Conservation (phyloP, 1,140 invertebrate species). For the Aphidius gifuensis region DNA sequence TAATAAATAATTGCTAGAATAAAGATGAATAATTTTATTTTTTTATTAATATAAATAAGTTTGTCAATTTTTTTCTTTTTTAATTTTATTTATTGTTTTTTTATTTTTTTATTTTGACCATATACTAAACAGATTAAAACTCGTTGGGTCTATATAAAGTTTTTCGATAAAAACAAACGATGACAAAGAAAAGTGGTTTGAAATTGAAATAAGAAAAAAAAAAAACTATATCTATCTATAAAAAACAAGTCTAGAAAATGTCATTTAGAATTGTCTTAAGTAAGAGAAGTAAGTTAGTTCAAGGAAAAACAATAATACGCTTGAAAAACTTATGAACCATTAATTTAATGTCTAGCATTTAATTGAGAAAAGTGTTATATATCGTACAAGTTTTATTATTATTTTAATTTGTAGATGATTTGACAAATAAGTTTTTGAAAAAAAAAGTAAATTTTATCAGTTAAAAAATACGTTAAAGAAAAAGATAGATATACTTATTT, state of each 20-base stretch:
- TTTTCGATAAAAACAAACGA: conserved; percentile 16
- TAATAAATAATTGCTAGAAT: too few relatives aligned
- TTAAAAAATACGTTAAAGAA: too few relatives aligned
- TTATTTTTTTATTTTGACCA: too few relatives aligned
- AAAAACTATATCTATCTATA: not conserved
- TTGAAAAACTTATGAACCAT: conserved; percentile 7
- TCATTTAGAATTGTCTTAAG: not conserved
- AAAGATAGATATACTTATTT: too few relatives aligned
- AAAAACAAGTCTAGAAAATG: too few relatives aligned
- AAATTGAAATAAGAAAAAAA: not conserved
- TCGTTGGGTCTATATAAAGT: conserved; percentile 17
- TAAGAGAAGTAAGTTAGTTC: conserved; percentile 2
- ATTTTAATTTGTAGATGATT: too few relatives aligned
- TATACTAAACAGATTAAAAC: conserved; percentile 21
- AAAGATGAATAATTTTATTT: too few relatives aligned
- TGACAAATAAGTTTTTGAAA: too few relatives aligned
- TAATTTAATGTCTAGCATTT: conserved; percentile 15
- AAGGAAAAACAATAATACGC: conserved; percentile 21
- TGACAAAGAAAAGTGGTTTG: conserved; percentile 7
- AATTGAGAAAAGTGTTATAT: conserved; percentile 4
- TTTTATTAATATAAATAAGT: not conserved
- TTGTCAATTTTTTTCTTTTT: not conserved
- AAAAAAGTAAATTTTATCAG: too few relatives aligned
- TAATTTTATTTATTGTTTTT: too few relatives aligned
- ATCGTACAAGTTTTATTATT: too few relatives aligned